phyloP scores from a whole-genome alignment of 2,888 invertebrate genomes.

The Muschampia plurimacula region DNA sequence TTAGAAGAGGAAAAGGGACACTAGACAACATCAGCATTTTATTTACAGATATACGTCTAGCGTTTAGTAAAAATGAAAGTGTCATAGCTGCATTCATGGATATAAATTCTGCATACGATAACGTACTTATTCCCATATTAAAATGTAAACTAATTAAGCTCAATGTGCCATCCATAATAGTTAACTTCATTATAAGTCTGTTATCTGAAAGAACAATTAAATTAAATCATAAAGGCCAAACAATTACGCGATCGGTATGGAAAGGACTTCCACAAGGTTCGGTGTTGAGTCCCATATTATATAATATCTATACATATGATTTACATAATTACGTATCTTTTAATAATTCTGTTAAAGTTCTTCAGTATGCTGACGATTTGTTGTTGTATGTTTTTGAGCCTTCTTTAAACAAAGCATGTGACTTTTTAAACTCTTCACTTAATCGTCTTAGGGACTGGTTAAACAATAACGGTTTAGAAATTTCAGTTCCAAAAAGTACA shows the following conservation, averaged over 20 bases:
- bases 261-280: conserved; percentile 8
- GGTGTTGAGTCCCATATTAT: not conserved
- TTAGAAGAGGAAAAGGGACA: not conserved
- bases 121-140: too few species aligned
- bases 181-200: not conserved
- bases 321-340: not conserved
- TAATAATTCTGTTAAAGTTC: not conserved
- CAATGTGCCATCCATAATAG: not conserved
- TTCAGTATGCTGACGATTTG: conserved; percentile 1
- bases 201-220: not conserved
- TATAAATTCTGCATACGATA: not conserved
- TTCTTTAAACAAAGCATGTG: too few species aligned
- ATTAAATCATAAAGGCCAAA: too few species aligned
- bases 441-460: too few species aligned
- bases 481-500: too few species aligned
- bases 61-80: not conserved
- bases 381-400: too few species aligned
- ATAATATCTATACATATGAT: not conserved
- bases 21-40: not conserved
- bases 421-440: too few species aligned
- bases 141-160: not conserved
- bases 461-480: too few species aligned
- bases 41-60: not conserved
- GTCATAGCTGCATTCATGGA: not conserved
- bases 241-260: too few species aligned